A percentile compares a stretch with the other conserved stretches of the same genome.
phyloP scores from a whole-genome alignment of 2,113 vertebrate species.

The Phrynocephalus versicolor region DNA sequence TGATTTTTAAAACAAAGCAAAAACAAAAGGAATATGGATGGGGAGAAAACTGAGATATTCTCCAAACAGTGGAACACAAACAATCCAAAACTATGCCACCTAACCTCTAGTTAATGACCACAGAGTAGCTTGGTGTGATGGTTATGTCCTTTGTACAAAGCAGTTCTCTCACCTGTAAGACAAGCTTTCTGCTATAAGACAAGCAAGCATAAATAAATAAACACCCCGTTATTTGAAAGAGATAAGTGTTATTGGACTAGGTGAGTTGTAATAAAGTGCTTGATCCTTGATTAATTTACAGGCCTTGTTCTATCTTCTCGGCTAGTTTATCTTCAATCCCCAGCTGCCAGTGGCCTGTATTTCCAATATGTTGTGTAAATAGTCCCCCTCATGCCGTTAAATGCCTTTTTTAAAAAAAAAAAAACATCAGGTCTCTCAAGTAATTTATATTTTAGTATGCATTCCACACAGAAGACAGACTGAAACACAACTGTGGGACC shows the following conservation, averaged over 20 bases:
- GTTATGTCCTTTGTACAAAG: background rate
- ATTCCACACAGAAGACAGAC: background rate
- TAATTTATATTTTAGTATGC: background rate
- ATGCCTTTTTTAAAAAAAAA: background rate
- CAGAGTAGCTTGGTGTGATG: too few species aligned
- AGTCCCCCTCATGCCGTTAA: background rate
- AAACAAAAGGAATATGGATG: too few species aligned
- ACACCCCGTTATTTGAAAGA: background rate
- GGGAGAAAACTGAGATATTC: too few species aligned
- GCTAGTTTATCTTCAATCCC: slow-evolving; percentile 6
- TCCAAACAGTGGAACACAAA: background rate
- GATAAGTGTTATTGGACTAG: background rate
- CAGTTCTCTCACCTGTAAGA: background rate
- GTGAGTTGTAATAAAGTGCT: background rate
- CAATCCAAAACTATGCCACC: too few species aligned
- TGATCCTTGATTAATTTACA: slow-evolving; percentile 10
- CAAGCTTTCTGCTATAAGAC: background rate
- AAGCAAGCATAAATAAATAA: background rate
- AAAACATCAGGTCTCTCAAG: background rate
- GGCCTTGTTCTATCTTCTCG: background rate
- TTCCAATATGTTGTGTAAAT: slow-evolving; percentile 5
- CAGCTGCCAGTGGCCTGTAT: background rate
- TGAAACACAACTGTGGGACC: background rate
- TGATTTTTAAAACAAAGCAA: too few species aligned
- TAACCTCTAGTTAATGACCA: background rate